Percentiles rank a stretch among this genome's conserved stretches.
phyloP scores from a whole-genome alignment of 2,888 invertebrate genomes.

The Archaeoteleia sp. region DNA sequence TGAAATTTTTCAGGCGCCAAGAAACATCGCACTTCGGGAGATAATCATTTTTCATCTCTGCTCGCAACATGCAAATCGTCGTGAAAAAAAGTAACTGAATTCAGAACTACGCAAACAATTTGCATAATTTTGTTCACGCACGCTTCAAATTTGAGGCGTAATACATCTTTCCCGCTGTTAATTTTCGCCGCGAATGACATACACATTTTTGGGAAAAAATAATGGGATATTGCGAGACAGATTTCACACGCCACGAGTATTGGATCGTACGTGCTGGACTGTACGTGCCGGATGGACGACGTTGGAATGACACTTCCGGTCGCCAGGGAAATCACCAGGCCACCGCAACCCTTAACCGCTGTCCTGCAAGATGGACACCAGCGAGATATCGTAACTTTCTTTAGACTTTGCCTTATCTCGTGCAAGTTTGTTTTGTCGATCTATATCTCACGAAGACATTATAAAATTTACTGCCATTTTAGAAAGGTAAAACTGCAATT shows the following conservation, averaged over 20 bases:
- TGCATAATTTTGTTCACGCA: conserved; percentile 40
- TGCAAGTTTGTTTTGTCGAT: conserved; percentile 52
- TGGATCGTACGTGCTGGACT: conserved; percentile 52
- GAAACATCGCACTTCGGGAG: conserved; percentile 19
- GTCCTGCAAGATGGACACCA: conserved; percentile 55
- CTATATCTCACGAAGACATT: conserved; percentile 49
- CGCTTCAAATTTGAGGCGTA: conserved; percentile 22
- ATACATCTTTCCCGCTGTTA: conserved; percentile 35
- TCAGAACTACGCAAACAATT: conserved; percentile 36
- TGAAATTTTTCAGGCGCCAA: conserved; percentile 21
- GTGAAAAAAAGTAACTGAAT: conserved; percentile 16
- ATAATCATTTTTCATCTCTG: conserved; percentile 39
- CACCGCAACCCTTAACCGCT: conserved; percentile 57
- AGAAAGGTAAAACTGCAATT: conserved; percentile 23
- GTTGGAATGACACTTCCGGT: conserved; percentile 57
- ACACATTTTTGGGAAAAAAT: conserved; percentile 44
- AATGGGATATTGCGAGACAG: conserved; percentile 53
- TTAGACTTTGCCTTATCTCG: conserved; percentile 50
- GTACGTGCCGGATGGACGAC: conserved; percentile 55
- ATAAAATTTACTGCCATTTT: conserved; percentile 44
- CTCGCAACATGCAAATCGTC: conserved; percentile 37
- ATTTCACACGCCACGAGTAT: conserved; percentile 53
- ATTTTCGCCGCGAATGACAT: conserved; percentile 40
- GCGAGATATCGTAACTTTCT: conserved; percentile 56
- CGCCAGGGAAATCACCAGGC: conserved; percentile 60